phyloP scores from a whole-genome alignment of 2,113 vertebrate genomes.

The Isurus oxyrinchus region DNA sequence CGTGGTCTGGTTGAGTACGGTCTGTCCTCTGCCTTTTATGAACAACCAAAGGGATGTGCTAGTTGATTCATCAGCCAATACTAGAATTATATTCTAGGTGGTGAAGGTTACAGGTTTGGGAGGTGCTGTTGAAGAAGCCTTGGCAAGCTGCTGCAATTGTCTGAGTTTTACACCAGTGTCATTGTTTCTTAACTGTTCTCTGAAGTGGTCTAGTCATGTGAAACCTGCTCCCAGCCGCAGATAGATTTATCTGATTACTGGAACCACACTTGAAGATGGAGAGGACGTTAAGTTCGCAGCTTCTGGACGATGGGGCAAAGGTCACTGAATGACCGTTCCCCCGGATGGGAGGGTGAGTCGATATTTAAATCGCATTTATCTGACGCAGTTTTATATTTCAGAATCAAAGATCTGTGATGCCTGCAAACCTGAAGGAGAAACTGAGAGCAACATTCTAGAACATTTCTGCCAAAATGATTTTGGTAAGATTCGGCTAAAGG shows the following conservation, averaged over 20 bases:
- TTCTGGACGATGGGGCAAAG: neutral
- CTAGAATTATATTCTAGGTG: neutral
- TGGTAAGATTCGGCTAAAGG: slow-evolving; percentile 38
- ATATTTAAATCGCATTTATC: neutral
- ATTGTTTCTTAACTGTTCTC: neutral
- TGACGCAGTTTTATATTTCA: neutral
- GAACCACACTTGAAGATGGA: neutral
- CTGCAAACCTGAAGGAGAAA: neutral
- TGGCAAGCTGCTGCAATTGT: neutral
- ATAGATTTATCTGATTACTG: neutral
- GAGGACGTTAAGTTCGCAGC: neutral
- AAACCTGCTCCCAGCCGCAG: neutral
- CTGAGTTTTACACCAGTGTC: neutral
- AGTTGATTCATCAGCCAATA: too few relatives aligned
- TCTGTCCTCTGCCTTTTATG: too few relatives aligned
- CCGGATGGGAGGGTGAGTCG: neutral
- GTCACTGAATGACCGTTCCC: neutral
- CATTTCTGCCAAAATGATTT: slow-evolving; percentile 43
- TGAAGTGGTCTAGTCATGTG: neutral
- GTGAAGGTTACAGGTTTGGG: neutral
- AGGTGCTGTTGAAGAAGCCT: neutral
- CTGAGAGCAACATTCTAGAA: slow-evolving; percentile 42
- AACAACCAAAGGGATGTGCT: too few relatives aligned
- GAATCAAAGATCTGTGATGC: neutral
- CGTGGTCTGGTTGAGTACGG: too few relatives aligned